Percentiles rank a stretch among this genome's conserved stretches.
Evolutionary conservation across 2,113 vertebrate species (phyloP).

Genomic region (Parotia lawesii): DNA sequence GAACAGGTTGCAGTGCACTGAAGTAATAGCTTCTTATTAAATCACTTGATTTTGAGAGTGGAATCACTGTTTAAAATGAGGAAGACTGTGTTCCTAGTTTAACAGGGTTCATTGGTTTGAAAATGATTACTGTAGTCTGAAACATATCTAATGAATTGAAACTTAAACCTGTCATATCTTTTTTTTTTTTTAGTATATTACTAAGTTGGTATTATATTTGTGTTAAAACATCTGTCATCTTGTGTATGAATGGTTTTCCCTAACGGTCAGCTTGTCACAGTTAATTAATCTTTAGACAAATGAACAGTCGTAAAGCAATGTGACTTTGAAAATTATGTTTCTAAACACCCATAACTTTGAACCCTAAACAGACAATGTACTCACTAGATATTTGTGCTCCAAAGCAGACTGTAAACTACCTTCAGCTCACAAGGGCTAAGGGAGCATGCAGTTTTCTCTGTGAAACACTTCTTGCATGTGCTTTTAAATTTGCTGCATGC

Average conservation of each 20-base stretch:
- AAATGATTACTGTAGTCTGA: slow-evolving; percentile 50
- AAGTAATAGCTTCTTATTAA: not conserved
- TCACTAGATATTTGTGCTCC: not conserved
- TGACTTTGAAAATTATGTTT: slow-evolving; percentile 64
- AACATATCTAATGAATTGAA: slow-evolving; percentile 57
- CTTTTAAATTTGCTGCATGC: not conserved
- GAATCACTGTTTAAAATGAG: not conserved
- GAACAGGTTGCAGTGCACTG: not conserved
- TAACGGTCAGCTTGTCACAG: slow-evolving; percentile 71
- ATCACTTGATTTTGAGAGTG: not conserved
- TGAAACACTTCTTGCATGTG: not conserved
- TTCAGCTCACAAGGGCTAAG: not conserved
- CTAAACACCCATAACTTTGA: slow-evolving; percentile 32
- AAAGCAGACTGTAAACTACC: not conserved
- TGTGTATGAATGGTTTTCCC: slow-evolving; percentile 62
- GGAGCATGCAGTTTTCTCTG: not conserved
- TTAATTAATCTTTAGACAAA: slow-evolving; percentile 70
- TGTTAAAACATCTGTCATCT: slow-evolving; percentile 64
- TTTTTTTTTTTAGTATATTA: not conserved
- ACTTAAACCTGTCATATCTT: slow-evolving; percentile 33
- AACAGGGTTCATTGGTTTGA: slow-evolving; percentile 24
- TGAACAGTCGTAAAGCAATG: slow-evolving; percentile 63
- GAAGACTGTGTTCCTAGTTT: not conserved
- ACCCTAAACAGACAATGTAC: not conserved
- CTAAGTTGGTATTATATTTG: slow-evolving; percentile 41